Evolutionary conservation across 2,888 invertebrate species (phyloP).

Genomic region (Agriopis leucophaearia): DNA sequence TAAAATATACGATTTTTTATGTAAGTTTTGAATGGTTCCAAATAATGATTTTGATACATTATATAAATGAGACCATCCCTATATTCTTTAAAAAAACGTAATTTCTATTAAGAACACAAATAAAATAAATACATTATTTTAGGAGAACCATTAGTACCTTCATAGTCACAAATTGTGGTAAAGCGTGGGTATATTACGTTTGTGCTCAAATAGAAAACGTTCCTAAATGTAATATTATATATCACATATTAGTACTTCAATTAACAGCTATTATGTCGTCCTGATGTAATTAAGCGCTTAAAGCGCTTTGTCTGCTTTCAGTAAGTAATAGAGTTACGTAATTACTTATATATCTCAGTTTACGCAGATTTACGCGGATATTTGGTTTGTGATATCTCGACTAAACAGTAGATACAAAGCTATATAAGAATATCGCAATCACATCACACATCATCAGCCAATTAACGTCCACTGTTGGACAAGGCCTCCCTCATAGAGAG

Average conservation of each 20-base stretch:
- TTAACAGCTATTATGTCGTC: conserved; percentile 30
- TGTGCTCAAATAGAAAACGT: conserved; percentile 59
- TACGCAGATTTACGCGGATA: neutral
- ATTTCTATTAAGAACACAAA: neutral
- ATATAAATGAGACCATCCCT: neutral
- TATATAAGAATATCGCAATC: no score
- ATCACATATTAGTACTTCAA: conserved; percentile 10
- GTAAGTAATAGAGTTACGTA: conserved; percentile 25
- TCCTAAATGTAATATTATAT: conserved; percentile 55
- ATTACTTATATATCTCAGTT: conserved; percentile 19
- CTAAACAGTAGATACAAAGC: no score
- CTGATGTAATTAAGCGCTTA: conserved; percentile 41
- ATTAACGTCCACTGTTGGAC: no score
- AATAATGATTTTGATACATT: no score
- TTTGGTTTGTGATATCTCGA: neutral
- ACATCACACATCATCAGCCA: no score
- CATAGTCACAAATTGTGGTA: conserved; percentile 51
- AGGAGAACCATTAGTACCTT: conserved; percentile 44
- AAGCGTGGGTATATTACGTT: conserved; percentile 55
- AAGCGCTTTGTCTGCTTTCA: conserved; percentile 37
- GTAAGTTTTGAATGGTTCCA: no score
- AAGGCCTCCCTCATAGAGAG: no score
- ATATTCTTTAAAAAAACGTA: neutral
- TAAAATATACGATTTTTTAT: no score
- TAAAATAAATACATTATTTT: neutral